Conservation (phyloP, 2,888 invertebrate genomes). For the Linnaemya tessellans region DNA sequence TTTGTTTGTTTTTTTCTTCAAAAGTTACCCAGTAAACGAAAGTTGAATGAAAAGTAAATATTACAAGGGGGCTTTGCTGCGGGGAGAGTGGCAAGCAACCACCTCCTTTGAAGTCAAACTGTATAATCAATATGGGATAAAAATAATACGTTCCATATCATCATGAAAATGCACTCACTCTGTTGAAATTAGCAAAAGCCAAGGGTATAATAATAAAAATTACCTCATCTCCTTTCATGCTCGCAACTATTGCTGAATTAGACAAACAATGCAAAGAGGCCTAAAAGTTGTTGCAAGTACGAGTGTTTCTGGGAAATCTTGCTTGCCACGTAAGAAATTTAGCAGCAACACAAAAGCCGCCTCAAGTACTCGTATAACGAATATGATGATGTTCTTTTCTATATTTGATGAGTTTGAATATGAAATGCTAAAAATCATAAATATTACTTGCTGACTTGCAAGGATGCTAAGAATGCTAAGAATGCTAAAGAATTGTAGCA, state of each 20-base stretch:
- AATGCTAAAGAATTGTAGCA: slow-evolving; percentile 15
- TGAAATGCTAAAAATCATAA: slow-evolving; percentile 61
- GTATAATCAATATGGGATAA: slow-evolving; percentile 53
- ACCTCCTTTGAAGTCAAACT: slow-evolving; percentile 28
- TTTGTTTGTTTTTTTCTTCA: slow-evolving; percentile 3
- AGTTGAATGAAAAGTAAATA: slow-evolving; percentile 42
- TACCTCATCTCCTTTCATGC: slow-evolving; percentile 9
- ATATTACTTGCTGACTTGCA: slow-evolving; percentile 34
- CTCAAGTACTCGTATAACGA: neutral
- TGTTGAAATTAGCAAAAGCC: slow-evolving; percentile 27
- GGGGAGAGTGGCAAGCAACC: neutral
- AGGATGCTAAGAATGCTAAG: slow-evolving; percentile 12
- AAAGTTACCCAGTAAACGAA: slow-evolving; percentile 37
- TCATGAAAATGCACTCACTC: slow-evolving; percentile 51
- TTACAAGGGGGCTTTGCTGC: slow-evolving; percentile 43
- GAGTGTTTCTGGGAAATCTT: slow-evolving; percentile 35
- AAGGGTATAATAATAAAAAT: slow-evolving; percentile 57
- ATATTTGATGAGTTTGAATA: slow-evolving; percentile 43
- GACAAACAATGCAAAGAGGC: slow-evolving; percentile 32
- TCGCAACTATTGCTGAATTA: slow-evolving; percentile 36
- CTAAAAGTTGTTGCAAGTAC: slow-evolving; percentile 36
- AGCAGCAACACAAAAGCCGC: neutral
- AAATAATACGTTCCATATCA: slow-evolving; percentile 49
- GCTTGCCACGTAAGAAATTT: slow-evolving; percentile 18
- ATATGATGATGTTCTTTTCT: slow-evolving; percentile 24